Conservation (phyloP, 1,140 invertebrate genomes). For the Solenopsis invicta region DNA sequence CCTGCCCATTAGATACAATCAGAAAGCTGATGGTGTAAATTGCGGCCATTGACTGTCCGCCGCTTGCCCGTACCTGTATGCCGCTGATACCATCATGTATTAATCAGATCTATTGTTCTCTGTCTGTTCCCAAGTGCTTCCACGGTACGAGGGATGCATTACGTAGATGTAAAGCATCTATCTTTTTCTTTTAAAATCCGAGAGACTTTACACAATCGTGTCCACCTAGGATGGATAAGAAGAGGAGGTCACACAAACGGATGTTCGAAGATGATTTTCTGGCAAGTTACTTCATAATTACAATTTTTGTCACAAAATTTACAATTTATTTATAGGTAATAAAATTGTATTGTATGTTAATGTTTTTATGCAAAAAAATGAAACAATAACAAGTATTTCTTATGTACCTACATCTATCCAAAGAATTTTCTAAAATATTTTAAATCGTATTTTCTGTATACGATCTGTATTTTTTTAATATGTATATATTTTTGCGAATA, state of each 20-base stretch:
- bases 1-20: slow-evolving; percentile 53
- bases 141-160: neutral
- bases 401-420: neutral
- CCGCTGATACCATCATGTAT: slow-evolving; percentile 35
- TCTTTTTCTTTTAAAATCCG: neutral
- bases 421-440: neutral
- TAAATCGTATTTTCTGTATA: neutral
- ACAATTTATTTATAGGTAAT: neutral
- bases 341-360: neutral
- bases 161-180: neutral
- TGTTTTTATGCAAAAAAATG: neutral
- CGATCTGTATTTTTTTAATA: too few relatives aligned
- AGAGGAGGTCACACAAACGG: neutral
- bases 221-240: neutral
- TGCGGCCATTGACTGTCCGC: slow-evolving; percentile 53
- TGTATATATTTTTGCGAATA: neutral
- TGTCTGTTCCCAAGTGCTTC: neutral
- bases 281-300: neutral
- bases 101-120: slow-evolving; percentile 62
- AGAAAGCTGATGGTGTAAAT: slow-evolving; percentile 62
- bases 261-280: neutral
- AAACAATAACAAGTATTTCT: neutral
- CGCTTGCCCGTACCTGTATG: neutral
- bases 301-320: neutral
- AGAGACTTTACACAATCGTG: neutral